Conservation (phyloP, 2,888 invertebrate genomes). For the Eupithecia exiguata region DNA sequence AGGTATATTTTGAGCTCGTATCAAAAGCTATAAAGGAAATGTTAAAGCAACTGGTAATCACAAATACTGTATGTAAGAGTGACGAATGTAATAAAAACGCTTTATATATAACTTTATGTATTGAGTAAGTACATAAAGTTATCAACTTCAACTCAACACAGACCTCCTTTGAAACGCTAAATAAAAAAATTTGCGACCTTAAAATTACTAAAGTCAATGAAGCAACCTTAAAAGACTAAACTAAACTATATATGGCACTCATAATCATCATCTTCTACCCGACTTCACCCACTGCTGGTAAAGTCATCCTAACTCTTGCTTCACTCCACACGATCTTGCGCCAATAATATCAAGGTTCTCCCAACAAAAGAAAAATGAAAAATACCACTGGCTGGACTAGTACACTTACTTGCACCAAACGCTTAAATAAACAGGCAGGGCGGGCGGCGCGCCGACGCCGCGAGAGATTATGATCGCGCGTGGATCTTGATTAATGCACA, state of each 20-base stretch:
- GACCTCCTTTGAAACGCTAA: not conserved
- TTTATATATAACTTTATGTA: no score
- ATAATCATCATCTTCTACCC: no score
- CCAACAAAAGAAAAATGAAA: not conserved
- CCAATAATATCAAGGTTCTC: no score
- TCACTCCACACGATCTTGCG: no score
- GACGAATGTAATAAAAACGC: not conserved
- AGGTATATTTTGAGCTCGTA: not conserved
- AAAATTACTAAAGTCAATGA: not conserved
- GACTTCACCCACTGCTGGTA: no score
- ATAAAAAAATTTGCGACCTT: not conserved
- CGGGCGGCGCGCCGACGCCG: slow-evolving; percentile 66
- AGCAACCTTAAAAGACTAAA: not conserved
- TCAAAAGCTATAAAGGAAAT: not conserved
- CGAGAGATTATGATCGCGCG: slow-evolving; percentile 75
- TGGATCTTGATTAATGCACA: slow-evolving; percentile 76
- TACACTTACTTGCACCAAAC: slow-evolving; percentile 68
- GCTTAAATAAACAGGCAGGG: slow-evolving; percentile 73
- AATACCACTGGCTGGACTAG: not conserved
- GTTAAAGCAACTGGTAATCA: not conserved
- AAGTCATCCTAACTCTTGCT: no score
- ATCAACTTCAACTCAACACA: not conserved
- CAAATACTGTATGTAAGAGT: not conserved
- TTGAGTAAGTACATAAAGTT: no score
- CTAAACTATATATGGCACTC: not conserved